phyloP scores from a whole-genome alignment of 2,888 invertebrate genomes.

The Apodemia hepburni region DNA sequence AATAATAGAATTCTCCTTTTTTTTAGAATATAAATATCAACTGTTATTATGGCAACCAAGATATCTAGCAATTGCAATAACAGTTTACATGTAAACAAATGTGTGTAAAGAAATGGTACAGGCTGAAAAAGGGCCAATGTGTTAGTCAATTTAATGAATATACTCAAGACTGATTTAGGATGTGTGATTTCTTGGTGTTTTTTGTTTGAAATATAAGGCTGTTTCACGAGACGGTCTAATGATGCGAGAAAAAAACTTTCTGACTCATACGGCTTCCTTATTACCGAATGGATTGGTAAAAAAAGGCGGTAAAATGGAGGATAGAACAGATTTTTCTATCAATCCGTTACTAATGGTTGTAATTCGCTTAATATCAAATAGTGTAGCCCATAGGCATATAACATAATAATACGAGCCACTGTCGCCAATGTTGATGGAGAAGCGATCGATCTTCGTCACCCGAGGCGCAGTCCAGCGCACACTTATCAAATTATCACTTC shows the following conservation, averaged over 20 bases:
- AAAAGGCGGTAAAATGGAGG: background rate
- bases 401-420: too few relatives aligned
- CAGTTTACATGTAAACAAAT: background rate
- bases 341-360: background rate
- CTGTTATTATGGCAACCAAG: too few relatives aligned
- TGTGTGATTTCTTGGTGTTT: conserved; percentile 37
- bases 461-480: too few relatives aligned
- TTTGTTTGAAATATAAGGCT: conserved; percentile 21
- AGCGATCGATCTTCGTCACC: too few relatives aligned
- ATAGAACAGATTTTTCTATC: background rate
- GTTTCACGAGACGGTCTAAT: background rate
- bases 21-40: too few relatives aligned
- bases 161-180: conserved; percentile 70
- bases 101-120: background rate
- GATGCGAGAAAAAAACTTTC: background rate
- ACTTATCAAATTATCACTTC: too few relatives aligned
- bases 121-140: conserved; percentile 28
- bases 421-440: too few relatives aligned
- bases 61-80: background rate
- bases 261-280: background rate
- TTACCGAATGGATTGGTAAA: background rate
- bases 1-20: too few relatives aligned
- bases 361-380: too few relatives aligned
- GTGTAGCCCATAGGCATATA: too few relatives aligned
- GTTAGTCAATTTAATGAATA: conserved; percentile 70